Evolutionary conservation across 2,888 invertebrate genomes (phyloP), one percentile per base, ranked within the genome.

Genomic region (Epsilonema sp.): DNA sequence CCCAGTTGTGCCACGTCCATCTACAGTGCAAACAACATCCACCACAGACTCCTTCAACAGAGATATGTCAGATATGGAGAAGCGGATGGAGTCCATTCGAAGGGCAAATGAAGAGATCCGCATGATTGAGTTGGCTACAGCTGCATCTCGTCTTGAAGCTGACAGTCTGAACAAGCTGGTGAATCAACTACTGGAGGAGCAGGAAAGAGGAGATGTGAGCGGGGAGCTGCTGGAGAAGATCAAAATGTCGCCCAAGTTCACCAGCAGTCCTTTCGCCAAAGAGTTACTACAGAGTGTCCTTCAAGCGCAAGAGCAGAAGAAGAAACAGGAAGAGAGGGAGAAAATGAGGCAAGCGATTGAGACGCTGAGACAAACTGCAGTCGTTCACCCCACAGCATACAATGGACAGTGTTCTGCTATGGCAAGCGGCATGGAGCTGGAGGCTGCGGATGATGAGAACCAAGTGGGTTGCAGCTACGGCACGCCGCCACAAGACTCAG

Each of bases 181-280:
- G 26, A 47, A 49, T 26, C 46, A 51, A 25, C 20, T 51, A 24
- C 21, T 51, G 20, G 49, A 51, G 23, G 49, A 39, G 21, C 36
- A 49, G 1, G 45, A 36, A 16, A 3, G 19, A n/a, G 49, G 51
- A 22, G 26, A 13, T 2, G 38, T 51, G 1, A 16, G 42, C 13
- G 20, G 11, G 21, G 21, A 36, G 2, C 41, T 50, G 16, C 31
- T 49, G 2, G 40, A 44, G 3, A 38, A 42, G 16, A 51, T 51
- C 22, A 26, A 38, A 19, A 5, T n/a, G 11, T 22, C 22, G 19
- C 36, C 43, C 5, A 31, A 24, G 2, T 51, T 22, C 37, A n/a
- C 11, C n/a, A 42, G 11, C 21, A 39, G 36, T 13, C 42, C 43
- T 3, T 50, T 51, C 24, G 44, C 44, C 13, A 39, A 47, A 16